Evolutionary conservation across 2,797 vertebrate species (phyloP), one percentile per base, ranked within the genome.

Genomic region (Channa striata): DNA sequence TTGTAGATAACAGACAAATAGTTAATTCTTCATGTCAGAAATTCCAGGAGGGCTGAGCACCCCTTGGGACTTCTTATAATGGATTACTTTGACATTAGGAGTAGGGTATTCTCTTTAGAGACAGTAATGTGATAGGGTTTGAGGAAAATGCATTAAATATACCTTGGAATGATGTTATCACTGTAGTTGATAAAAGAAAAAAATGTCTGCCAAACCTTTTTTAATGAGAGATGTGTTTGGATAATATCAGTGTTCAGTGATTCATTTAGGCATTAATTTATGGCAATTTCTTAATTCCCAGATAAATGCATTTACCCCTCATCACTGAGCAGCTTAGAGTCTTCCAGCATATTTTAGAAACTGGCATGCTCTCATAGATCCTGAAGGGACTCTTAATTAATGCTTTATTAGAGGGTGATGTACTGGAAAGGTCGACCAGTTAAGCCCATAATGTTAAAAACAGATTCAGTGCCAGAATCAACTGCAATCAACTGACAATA

Each of bases 361-460:
- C 51, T 52, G 40, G 67, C 48, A 69, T 44, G 51, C 58, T 33
- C 54, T 52, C 58, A 40, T 0, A 11, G 25, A 73, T 59, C 67
- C 46, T 52, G 59, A 70, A 76, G 57, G 52, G 54, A 81, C 49
- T 74, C 79, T 79, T 74, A 77, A 74, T 78, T 64, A 70, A 75
- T 68, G 51, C 11, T 68, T 80, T 59, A 74, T 72, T 63, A 74
- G 70, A 74, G 42, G 39, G 37, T 62, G 39, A 77, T 80, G 58
- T 47, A 56, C 59, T 70, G 42, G 34, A 78, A 74, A 82, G 71
- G 65, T 80, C 78, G 56, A 58, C 43, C 11, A 54, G n/a, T 72
- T 49, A 62, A 59, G 42, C 16, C 20, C 20, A 44, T 68, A 54
- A 78, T 81, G 36, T 59, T 50, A 52, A 34, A 69, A 61, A 80